Base-by-base conservation (phyloP, 2,888 invertebrate species). In the Agrilus cyanescens region DNA sequence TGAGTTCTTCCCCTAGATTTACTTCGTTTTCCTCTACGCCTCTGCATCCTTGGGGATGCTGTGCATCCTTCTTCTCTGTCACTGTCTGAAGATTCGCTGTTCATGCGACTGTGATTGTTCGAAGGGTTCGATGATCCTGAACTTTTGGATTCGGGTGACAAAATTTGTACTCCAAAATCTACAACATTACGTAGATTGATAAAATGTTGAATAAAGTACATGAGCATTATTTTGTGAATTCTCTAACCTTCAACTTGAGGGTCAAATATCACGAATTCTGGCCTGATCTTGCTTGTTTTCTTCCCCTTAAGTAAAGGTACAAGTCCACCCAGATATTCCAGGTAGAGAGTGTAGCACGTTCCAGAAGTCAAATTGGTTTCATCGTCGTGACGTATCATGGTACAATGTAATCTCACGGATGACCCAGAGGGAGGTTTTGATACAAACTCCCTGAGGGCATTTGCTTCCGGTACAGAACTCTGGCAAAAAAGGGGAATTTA, bases 181-280 rank as follows among this genome's bases (percentile, higher is more conserved):
- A 46, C 1, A 52, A 49, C 20, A 25, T 30, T 30, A 18, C 7
- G 12, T 29, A 14, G n/a, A n/a, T n/a, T n/a, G n/a, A n/a, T n/a
- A n/a, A n/a, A n/a, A n/a, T n/a, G n/a, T n/a, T n/a, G n/a, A n/a
- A n/a, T 25, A 25, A 6, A 25, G 10, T 25, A 20, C 2, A 20
- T 7, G 20, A 20, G 3, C 5, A 20, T 20, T 4, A 4, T 2
- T 5, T n/a, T n/a, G n/a, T 7, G 20, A 7, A 4, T 20, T 20
- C 6, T 20, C 20, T 20, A 20, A 78, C 85, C 85, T 70, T 83
- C 84, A 32, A 76, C 78, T 67, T 91, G 88, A 2, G 91, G 91
- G 68, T 93, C 91, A 62, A 88, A 93, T 58, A 98, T 96, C 44
- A 97, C 91, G 67, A 98, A 98, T 68, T 97, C 97, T 0, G 97